Percentiles rank a stretch among this genome's conserved stretches.
phyloP scores from a whole-genome alignment of 2,113 vertebrate genomes.

The Gambusia affinis region DNA sequence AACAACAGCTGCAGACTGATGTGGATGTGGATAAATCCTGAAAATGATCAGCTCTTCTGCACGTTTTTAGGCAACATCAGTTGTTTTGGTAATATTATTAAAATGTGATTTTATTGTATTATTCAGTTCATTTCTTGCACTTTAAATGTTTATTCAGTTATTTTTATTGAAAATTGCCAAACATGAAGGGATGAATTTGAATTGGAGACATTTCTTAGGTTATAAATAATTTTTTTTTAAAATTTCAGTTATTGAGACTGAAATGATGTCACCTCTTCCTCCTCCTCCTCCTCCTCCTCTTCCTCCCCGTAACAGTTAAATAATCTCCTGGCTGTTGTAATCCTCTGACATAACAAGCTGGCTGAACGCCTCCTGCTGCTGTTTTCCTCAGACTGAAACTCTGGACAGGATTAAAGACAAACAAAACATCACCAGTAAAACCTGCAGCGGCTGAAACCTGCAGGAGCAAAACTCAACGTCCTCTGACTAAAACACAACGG shows the following conservation, averaged over 20 bases:
- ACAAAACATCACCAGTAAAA: not conserved
- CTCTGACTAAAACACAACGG: not conserved
- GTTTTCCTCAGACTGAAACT: conserved; percentile 20
- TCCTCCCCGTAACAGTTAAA: conserved; percentile 41
- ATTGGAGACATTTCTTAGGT: no score
- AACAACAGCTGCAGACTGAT: not conserved
- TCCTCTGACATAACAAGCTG: conserved; percentile 62
- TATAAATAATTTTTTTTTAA: not conserved
- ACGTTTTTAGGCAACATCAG: not conserved
- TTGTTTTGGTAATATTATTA: not conserved
- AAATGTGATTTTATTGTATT: not conserved
- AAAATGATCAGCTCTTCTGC: not conserved
- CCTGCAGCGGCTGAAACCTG: not conserved
- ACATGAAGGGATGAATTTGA: not conserved
- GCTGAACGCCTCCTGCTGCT: conserved; percentile 38
- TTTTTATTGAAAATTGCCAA: no score
- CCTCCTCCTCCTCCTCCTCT: not conserved
- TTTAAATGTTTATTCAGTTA: no score
- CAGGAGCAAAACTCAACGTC: not conserved
- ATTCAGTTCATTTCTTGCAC: not conserved
- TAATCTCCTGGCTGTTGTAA: conserved; percentile 61
- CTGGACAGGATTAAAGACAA: not conserved
- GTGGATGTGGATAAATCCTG: not conserved
- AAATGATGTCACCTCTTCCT: conserved; percentile 7
- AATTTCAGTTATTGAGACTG: not conserved